These are phyloP conservation scores for Drosophila mayaguana DNA, from an alignment of 2,888 invertebrate genomes.

Conservation along the genomic window DNA sequence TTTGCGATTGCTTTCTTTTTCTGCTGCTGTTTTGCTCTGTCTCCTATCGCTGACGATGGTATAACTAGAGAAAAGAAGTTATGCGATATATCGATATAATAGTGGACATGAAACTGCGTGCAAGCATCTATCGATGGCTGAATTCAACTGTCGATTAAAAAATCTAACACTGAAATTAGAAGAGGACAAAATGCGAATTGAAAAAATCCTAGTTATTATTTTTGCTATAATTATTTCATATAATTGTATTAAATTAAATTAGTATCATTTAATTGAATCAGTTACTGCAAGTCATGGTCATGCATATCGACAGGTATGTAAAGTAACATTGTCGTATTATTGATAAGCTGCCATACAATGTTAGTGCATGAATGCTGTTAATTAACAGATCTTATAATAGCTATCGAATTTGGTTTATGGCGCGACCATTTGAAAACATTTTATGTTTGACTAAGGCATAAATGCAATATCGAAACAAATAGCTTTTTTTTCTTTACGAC, in stretches of 20 bases:
- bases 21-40: constrained; percentile 56
- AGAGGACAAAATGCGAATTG: neutral
- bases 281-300: neutral
- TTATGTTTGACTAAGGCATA: too few species aligned
- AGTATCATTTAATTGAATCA: too few species aligned
- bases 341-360: neutral
- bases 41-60: constrained; percentile 52
- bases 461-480: neutral
- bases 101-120: neutral
- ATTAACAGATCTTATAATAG: neutral
- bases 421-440: neutral
- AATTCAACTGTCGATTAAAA: neutral
- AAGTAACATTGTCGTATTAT: neutral
- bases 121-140: constrained; percentile 24
- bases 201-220: too few species aligned
- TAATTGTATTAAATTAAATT: neutral
- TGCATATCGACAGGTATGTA: neutral
- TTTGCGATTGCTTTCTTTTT: constrained; percentile 64
- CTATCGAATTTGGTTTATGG: neutral
- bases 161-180: neutral
- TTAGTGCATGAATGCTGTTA: neutral
- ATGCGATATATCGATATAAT: constrained; percentile 33
- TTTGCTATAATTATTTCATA: too few species aligned
- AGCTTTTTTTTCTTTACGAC: constrained; percentile 64
- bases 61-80: constrained; percentile 15